Conservation (phyloP, 2,113 vertebrate genomes). For the Saimiri boliviensis region DNA sequence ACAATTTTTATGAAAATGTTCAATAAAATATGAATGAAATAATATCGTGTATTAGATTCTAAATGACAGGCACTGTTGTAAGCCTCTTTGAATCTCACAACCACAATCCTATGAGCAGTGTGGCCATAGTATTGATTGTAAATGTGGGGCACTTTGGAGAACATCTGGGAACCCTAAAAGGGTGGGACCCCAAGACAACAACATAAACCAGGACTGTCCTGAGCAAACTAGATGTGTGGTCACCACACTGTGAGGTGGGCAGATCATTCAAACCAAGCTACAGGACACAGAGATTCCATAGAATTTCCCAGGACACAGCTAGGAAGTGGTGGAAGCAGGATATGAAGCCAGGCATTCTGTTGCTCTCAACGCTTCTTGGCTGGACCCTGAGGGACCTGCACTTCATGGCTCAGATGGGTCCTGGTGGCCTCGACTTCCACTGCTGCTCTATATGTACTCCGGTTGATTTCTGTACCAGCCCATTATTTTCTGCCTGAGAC, state of each 20-base stretch:
- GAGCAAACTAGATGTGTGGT: not conserved
- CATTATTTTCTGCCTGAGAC: not conserved
- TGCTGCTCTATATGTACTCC: fast-evolving
- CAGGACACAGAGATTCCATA: not conserved
- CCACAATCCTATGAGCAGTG: too few relatives aligned
- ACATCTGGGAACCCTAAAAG: not conserved
- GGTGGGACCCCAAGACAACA: not conserved
- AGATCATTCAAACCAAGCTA: not conserved
- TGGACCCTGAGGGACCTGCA: too few relatives aligned
- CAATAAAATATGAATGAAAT: not conserved
- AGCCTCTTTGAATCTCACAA: not conserved
- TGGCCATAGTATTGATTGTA: not conserved
- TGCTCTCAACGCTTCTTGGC: too few relatives aligned
- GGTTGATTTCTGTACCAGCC: not conserved
- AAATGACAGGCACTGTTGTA: not conserved
- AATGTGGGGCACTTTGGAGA: not conserved
- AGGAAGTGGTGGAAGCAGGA: not conserved
- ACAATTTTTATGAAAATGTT: not conserved
- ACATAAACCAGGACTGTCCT: not conserved
- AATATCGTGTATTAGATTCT: too few relatives aligned
- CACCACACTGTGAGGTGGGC: too few relatives aligned
- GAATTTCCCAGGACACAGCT: not conserved
- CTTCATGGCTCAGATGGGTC: too few relatives aligned
- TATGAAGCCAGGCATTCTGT: not conserved
- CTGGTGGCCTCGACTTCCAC: not conserved